Evolutionary conservation across 53 echinoderm and acorn worm species (phyloP), one percentile per base, ranked within the genome.

Genomic region (Hippasteria phrygiana): DNA sequence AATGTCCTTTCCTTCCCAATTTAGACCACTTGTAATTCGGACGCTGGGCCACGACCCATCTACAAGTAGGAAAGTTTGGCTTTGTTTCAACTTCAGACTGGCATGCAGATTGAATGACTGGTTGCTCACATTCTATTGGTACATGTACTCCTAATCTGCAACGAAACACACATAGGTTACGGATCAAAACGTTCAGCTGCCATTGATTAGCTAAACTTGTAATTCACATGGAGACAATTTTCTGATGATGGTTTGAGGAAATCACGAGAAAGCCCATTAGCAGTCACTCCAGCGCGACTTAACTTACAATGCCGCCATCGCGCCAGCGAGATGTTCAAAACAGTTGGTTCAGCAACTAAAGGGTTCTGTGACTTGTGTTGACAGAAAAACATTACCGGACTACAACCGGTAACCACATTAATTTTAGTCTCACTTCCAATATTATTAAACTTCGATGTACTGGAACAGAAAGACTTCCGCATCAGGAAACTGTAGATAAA

Each of bases 121-220:
- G 8, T 5, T 71, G 13, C n/a, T 73, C 43, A n/a, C 73, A 73
- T 41, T 41, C 41, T 41, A 1, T 73, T 35, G 35, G 35, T n/a
- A n/a, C n/a, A n/a, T n/a, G n/a, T n/a, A 5, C 4, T 18, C 24
- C 62, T 42, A 9, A 56, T 62, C 79, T 79, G 79, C 14, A 79
- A 22, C 0, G 17, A 79, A 29, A 39, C 5, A 79, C 22, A 24
- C 1, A 79, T 20, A 55, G 18, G 34, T 13, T 71, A 39, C 65
- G 65, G 31, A 27, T 65, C 65, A 65, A 54, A 54, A 54, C 14
- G 65, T 65, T 31, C 11, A 31, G 29, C 29, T 65, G 65, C 65
- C 2, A 65, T 2, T 20, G 4, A 32, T 2, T 28, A 9, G 24
- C 4, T 59, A 18, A 59, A 4, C 59, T n/a, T 18, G 20, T n/a